phyloP scores from a whole-genome alignment of 2,888 invertebrate genomes.

The Aspidiotus destructor region DNA sequence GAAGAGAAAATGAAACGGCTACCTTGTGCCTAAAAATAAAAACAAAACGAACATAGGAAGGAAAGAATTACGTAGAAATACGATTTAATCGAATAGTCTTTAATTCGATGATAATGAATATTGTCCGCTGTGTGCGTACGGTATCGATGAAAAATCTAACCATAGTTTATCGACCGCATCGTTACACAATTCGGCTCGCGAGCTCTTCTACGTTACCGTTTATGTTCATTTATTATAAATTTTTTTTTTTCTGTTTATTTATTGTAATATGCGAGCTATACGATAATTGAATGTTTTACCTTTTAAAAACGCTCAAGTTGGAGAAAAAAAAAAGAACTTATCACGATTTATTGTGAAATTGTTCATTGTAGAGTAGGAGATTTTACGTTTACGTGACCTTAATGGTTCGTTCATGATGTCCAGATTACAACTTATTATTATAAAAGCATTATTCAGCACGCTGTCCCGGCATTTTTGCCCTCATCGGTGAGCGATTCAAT shows the following conservation, averaged over 20 bases:
- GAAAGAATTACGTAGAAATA: no score
- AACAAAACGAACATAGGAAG: no score
- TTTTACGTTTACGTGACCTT: conserved; percentile 30
- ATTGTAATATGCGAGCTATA: conserved; percentile 26
- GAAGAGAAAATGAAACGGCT: no score
- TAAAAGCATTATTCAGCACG: conserved; percentile 28
- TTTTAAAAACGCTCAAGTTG: conserved; percentile 15
- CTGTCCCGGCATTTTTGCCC: conserved; percentile 17
- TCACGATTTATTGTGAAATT: conserved; percentile 32
- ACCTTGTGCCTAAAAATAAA: no score
- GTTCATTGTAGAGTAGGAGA: conserved; percentile 32
- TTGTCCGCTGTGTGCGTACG: no score
- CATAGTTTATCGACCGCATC: conserved; percentile 10
- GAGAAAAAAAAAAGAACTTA: conserved; percentile 21
- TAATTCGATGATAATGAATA: no score
- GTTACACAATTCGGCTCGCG: conserved; percentile 26
- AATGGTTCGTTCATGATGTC: conserved; percentile 32
- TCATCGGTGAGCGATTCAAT: background rate
- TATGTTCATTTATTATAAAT: conserved; percentile 18
- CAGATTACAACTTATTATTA: conserved; percentile 32
- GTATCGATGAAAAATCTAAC: no score
- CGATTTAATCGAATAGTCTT: no score
- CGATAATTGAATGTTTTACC: conserved; percentile 32
- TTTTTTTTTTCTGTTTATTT: conserved; percentile 7
- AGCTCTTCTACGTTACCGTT: background rate